Evolutionary conservation across 2,113 vertebrate species (phyloP).

Genomic region (Tichodroma muraria): DNA sequence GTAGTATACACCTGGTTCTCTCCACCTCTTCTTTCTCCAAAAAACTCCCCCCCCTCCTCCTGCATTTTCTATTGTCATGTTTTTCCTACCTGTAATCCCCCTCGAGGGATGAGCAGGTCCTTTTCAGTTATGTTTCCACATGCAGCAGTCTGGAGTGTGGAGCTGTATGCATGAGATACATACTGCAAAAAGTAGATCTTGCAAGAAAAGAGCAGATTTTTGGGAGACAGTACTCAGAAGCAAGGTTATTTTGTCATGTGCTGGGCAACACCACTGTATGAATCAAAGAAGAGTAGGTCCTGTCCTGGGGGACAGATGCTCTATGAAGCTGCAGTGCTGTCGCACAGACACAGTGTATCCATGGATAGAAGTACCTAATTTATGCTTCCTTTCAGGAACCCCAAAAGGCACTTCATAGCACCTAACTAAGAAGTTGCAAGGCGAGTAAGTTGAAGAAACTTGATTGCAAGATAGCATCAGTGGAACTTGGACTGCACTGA

Average conservation of each 20-base stretch:
- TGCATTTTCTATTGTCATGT: not conserved
- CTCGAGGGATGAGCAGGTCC: not conserved
- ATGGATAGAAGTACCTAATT: not conserved
- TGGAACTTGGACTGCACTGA: not conserved
- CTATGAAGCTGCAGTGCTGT: not conserved
- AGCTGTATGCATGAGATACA: not conserved
- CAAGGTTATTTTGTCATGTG: not conserved
- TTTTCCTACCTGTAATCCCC: not conserved
- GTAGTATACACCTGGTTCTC: not conserved
- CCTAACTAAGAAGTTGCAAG: not conserved
- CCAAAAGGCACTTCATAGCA: not conserved
- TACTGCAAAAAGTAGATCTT: not conserved
- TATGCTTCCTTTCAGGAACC: not conserved
- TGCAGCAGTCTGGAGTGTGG: not conserved
- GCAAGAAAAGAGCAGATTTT: not conserved
- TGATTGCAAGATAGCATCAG: not conserved
- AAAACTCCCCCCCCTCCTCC: rapidly evolving
- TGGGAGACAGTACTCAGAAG: not conserved
- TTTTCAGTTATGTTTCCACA: not conserved
- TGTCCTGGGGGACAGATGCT: not conserved
- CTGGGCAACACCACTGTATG: not conserved
- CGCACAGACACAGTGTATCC: not conserved
- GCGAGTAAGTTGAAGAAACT: not conserved
- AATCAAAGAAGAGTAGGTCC: not conserved
- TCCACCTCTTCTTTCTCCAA: not conserved